Evolutionary conservation across 2,113 vertebrate species (phyloP), one percentile per base, ranked within the genome.

Genomic region (Elaphurus davidianus): DNA sequence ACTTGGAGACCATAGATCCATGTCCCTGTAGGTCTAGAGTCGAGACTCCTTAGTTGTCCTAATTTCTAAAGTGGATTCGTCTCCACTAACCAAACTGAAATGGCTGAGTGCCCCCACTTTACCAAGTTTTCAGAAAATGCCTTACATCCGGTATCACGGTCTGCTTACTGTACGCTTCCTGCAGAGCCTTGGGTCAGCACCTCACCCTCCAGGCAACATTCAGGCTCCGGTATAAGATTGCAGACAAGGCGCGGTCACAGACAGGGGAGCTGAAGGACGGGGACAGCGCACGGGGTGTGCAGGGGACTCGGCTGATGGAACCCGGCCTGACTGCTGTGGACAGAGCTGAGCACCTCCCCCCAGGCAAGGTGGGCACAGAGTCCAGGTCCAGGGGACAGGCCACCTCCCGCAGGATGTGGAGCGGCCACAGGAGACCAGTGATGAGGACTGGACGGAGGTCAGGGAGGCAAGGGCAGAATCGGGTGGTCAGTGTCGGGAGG

Each of bases 111-210:
- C 5, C 11, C 28, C 30, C 8, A 71, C 60, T 15, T 36, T 25
- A 23, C 0, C 4, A 64, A 64, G 59, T 27, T 23, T 9, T 50
- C 52, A 14, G 88, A 36, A 59, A 54, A 47, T 0, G 5, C 25
- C 17, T 47, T 3, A 16, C 8, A 3, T 0, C 9, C 4, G 9
- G 23, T 5, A 30, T 8, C 27, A 14, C 6, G 16, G 15, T 7
- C 54, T 2, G 3, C 25, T 19, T 7, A 17, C 1, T 4, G 1
- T 25, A 12, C 10, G 9, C 40, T 54, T 62, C 60, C 96, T 60
- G 40, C 19, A 28, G 59, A 71, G 30, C 1, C 2, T 4, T 5
- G 78, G 78, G 1, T n/a, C 43, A 85, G 79, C 10, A 0, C 33
- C 30, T 8, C 9, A 36, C 17, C 60, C 33, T 55, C 5, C 1